Evolutionary conservation across 1,140 invertebrate genomes (phyloP).

Genomic region (Brachionus koreanus): DNA sequence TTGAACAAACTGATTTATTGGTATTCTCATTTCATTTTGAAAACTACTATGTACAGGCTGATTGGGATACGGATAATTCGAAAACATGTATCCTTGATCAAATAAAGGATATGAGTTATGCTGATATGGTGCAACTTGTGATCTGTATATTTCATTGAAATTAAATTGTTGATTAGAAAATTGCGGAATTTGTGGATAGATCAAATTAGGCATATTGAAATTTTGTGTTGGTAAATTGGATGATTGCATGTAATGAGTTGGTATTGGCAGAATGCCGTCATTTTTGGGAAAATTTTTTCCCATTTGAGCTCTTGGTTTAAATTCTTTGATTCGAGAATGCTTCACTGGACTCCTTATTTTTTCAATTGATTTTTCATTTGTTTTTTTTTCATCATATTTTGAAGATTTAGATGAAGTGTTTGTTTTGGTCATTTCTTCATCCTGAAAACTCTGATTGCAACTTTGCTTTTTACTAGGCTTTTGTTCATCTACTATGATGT

Average conservation of each 20-base stretch:
- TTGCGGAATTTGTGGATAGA: background rate
- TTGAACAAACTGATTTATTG: background rate
- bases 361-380: background rate
- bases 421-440: background rate
- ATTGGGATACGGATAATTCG: background rate
- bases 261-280: background rate
- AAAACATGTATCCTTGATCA: background rate
- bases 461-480: background rate
- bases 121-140: background rate
- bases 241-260: background rate
- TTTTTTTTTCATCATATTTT: background rate
- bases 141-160: background rate
- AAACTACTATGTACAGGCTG: background rate
- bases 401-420: background rate
- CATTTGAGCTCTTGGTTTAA: background rate
- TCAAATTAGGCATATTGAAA: background rate
- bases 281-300: background rate
- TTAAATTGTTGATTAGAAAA: background rate
- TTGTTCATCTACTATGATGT: background rate
- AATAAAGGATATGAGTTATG: background rate
- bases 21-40: background rate
- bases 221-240: background rate
- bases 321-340: background rate
- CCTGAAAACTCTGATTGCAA: background rate
- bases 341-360: background rate